Conservation (phyloP, 2,113 vertebrate genomes). For the Oryzias woworae region DNA sequence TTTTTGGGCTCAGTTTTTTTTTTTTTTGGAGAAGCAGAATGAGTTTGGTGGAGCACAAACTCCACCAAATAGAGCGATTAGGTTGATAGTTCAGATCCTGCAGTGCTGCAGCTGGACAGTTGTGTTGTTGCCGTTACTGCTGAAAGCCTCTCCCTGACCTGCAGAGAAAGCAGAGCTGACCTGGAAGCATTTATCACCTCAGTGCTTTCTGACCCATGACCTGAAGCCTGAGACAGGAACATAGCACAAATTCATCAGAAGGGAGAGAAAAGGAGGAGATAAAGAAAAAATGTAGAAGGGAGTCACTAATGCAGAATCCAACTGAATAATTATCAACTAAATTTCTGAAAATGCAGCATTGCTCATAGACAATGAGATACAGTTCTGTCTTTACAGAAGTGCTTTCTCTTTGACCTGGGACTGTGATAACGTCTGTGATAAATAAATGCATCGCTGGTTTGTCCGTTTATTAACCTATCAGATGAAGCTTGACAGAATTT, state of each 20-base stretch:
- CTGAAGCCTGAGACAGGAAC: constrained; percentile 32
- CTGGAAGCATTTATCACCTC: constrained; percentile 73
- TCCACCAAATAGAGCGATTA: not conserved
- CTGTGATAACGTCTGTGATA: constrained; percentile 10
- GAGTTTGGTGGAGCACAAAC: constrained; percentile 19
- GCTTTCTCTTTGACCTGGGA: constrained; percentile 15
- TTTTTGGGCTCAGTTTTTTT: not conserved
- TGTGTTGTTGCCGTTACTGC: constrained; percentile 61
- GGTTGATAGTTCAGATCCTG: constrained; percentile 40
- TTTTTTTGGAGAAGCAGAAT: constrained; percentile 11
- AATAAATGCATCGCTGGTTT: constrained; percentile 24
- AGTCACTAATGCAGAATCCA: not conserved
- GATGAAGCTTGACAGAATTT: constrained; percentile 26
- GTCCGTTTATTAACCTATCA: constrained; percentile 22
- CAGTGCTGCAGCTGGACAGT: constrained; percentile 55
- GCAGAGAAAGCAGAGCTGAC: constrained; percentile 61
- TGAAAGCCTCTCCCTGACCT: constrained; percentile 51
- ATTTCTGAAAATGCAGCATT: not conserved
- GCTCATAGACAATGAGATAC: constrained; percentile 1
- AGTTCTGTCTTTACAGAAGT: not conserved
- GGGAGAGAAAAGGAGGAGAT: not conserved
- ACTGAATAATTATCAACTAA: constrained; percentile 1
- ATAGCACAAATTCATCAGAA: constrained; percentile 9
- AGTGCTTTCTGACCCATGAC: constrained; percentile 52
- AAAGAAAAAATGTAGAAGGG: constrained; percentile 3